phyloP scores from a whole-genome alignment of 2,113 vertebrate species.

The Isurus oxyrinchus region DNA sequence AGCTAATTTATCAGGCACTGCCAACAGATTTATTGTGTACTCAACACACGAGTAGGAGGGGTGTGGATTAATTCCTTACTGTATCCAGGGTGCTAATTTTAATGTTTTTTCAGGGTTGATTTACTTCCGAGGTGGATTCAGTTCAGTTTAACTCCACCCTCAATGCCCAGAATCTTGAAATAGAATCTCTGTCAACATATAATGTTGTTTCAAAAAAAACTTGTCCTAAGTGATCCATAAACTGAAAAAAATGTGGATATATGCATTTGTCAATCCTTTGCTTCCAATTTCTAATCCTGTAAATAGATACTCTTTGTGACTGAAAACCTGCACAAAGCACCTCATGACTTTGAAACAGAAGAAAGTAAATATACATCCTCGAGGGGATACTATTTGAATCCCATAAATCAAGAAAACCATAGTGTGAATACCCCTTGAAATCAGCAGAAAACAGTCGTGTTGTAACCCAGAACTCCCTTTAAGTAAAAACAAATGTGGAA shows the following conservation, averaged over 20 bases:
- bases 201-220: no score
- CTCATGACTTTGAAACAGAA: not conserved
- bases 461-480: not conserved
- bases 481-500: not conserved
- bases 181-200: not conserved
- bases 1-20: not conserved
- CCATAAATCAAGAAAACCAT: not conserved
- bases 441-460: not conserved
- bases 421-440: not conserved
- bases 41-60: not conserved
- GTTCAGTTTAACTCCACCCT: not conserved
- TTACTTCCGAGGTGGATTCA: not conserved
- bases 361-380: not conserved
- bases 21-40: not conserved
- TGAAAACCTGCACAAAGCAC: not conserved
- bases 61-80: not conserved
- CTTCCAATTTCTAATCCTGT: slow-evolving; percentile 2
- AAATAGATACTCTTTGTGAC: not conserved
- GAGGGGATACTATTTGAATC: not conserved
- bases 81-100: not conserved
- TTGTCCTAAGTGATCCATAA: not conserved
- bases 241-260: not conserved
- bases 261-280: not conserved
- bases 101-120: not conserved
- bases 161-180: not conserved